A percentile compares a stretch with the other conserved stretches of the same genome.
phyloP scores from a whole-genome alignment of 2,113 vertebrate species.

The Agapornis roseicollis region DNA sequence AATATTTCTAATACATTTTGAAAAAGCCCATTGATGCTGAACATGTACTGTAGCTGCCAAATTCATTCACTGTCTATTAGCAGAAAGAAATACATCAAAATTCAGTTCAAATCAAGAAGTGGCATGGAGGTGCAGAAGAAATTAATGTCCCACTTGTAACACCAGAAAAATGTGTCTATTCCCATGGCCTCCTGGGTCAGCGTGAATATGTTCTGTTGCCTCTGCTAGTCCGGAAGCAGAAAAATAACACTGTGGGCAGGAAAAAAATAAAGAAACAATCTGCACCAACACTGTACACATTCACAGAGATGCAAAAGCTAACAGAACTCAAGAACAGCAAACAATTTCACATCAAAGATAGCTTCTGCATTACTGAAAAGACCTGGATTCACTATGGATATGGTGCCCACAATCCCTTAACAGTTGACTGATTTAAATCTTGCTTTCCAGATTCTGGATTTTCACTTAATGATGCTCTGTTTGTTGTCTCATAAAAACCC shows the following conservation, averaged over 20 bases:
- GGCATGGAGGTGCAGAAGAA: neutral
- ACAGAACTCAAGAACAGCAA: neutral
- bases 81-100: neutral
- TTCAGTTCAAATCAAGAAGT: neutral
- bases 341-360: neutral
- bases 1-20: neutral
- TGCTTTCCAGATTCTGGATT: conserved; percentile 29
- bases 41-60: neutral
- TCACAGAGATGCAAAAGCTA: neutral
- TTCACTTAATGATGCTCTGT: conserved; percentile 28
- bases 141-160: neutral
- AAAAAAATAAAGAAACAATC: neutral
- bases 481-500: conserved; percentile 10
- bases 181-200: neutral
- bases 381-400: neutral
- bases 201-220: neutral
- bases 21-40: neutral
- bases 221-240: neutral
- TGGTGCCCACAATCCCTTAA: neutral
- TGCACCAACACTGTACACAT: neutral
- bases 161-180: neutral
- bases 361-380: neutral
- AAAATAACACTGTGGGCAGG: neutral
- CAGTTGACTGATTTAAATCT: conserved; percentile 19
- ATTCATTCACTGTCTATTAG: neutral